Evolutionary conservation across 2,113 vertebrate genomes (phyloP).

Genomic region (Saguinus imperator): DNA sequence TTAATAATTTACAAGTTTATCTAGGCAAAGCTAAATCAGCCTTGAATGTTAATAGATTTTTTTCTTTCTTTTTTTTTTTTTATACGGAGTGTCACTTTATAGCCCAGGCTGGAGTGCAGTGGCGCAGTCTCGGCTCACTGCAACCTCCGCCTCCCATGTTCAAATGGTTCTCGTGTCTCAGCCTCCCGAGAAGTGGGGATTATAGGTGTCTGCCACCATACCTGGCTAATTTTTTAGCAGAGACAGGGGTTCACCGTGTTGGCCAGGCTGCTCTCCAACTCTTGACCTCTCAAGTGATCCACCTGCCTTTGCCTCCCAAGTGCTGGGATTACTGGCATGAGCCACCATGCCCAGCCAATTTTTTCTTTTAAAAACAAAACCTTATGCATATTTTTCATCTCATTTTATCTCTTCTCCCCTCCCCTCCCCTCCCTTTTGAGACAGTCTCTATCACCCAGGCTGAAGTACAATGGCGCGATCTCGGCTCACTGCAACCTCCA

Average conservation of each 20-base stretch:
- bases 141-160: too few species aligned
- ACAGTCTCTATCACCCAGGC: too few species aligned
- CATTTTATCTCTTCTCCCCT: too few species aligned
- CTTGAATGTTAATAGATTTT: conserved; percentile 20
- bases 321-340: neutral
- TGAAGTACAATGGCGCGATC: too few species aligned
- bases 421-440: too few species aligned
- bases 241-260: neutral
- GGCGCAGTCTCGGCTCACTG: too few species aligned
- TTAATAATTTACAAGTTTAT: conserved; percentile 22
- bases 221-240: neutral
- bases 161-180: too few species aligned
- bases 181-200: too few species aligned
- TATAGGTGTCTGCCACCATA: too few species aligned
- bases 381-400: neutral
- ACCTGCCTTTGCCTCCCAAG: neutral
- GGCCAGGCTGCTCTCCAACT: neutral
- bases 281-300: neutral
- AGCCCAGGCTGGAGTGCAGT: too few species aligned
- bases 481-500: too few species aligned
- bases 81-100: too few species aligned
- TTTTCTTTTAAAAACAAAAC: conserved; percentile 42
- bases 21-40: conserved; percentile 34
- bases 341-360: neutral
- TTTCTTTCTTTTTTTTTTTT: neutral